Evolutionary conservation across 2,113 vertebrate genomes (phyloP).

Genomic region (Heteronetta atricapilla): DNA sequence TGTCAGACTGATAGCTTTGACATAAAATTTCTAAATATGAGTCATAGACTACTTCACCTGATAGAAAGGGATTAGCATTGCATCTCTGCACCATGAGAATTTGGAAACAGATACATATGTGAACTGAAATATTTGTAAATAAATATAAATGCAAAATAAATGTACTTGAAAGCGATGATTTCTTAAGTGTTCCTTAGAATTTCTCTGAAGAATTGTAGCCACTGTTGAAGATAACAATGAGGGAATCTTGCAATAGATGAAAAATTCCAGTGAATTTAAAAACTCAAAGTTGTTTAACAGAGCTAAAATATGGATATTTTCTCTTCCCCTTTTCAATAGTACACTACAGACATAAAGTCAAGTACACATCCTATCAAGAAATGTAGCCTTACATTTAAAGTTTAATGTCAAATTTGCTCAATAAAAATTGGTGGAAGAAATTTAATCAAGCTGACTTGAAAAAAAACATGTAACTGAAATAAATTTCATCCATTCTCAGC

Average conservation of each 20-base stretch:
- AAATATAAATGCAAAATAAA: neutral
- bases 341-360: neutral
- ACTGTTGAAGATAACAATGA: neutral
- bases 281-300: neutral
- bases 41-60: neutral
- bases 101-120: neutral
- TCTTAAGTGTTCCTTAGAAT: neutral
- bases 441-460: neutral
- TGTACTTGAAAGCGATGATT: neutral
- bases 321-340: neutral
- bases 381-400: accelerated
- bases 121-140: neutral
- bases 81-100: neutral
- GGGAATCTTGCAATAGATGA: neutral
- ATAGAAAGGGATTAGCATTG: neutral
- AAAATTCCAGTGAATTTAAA: neutral
- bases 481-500: neutral
- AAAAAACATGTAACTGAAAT: neutral
- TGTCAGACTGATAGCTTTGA: neutral
- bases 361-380: neutral
- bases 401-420: neutral
- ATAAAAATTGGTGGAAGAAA: neutral
- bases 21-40: neutral
- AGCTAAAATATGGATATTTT: neutral
- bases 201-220: neutral